A percentile compares a stretch with the other conserved stretches of the same genome.
Evolutionary conservation across 2,113 vertebrate species (phyloP).

Genomic region (Lathamus discolor): DNA sequence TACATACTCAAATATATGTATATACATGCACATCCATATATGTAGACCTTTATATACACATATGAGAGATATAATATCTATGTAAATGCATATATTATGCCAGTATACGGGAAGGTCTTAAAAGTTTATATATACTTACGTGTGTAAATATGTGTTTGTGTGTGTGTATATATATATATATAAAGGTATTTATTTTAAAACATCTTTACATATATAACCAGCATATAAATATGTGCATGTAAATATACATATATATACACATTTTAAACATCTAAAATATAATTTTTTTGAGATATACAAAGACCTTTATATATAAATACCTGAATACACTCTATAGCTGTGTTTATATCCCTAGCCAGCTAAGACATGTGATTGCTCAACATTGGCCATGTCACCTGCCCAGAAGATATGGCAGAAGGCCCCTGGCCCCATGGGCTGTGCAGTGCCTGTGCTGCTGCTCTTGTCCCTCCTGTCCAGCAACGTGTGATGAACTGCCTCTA

Average conservation of each 20-base stretch:
- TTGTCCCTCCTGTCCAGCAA: background rate
- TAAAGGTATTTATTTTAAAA: background rate
- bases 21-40: background rate
- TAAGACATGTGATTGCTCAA: background rate
- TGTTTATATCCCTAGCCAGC: background rate
- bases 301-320: background rate
- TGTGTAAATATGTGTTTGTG: background rate
- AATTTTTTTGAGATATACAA: background rate
- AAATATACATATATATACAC: background rate
- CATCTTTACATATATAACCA: background rate
- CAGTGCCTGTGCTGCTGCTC: background rate
- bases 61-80: background rate
- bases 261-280: background rate
- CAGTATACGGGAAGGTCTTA: background rate
- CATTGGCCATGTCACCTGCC: background rate
- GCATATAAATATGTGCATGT: too few species aligned
- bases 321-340: background rate
- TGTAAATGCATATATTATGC: background rate
- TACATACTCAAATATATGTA: background rate
- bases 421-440: rapidly evolving
- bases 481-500: rapidly evolving
- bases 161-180: too few species aligned
- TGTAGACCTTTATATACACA: background rate
- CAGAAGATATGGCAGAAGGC: background rate
- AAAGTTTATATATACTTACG: background rate